A percentile compares a stretch with the other conserved stretches of the same genome.
Evolutionary conservation across 2,888 invertebrate genomes (phyloP).

Genomic region (Euzetes globulus): DNA sequence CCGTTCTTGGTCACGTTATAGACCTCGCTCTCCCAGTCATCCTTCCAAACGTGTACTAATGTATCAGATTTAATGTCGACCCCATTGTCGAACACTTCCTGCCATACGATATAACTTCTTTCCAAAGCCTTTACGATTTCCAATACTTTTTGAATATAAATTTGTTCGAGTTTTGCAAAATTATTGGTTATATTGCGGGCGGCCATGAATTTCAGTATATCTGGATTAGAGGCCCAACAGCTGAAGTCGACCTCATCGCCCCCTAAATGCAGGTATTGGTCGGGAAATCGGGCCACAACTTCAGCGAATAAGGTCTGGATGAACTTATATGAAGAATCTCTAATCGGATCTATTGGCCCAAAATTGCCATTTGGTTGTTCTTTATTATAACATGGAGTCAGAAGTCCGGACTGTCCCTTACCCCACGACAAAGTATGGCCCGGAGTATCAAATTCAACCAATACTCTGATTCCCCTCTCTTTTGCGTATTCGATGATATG

Average conservation of each 20-base stretch:
- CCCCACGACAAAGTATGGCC: constrained; percentile 89
- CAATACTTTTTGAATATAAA: constrained; percentile 58
- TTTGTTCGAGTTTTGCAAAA: constrained; percentile 58
- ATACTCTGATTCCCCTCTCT: constrained; percentile 71
- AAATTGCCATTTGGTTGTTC: constrained; percentile 59
- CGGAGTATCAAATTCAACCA: constrained; percentile 85
- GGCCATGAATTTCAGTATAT: constrained; percentile 58
- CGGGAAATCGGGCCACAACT: constrained; percentile 60
- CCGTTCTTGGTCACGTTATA: constrained; percentile 57
- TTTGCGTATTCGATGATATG: constrained; percentile 68
- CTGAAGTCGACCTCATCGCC: constrained; percentile 79
- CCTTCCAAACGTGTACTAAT: constrained; percentile 75
- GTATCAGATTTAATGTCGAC: constrained; percentile 54
- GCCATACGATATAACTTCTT: constrained; percentile 57
- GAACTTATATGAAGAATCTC: constrained; percentile 48
- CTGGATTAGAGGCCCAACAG: constrained; percentile 71
- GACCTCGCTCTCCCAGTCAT: constrained; percentile 44
- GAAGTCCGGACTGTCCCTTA: constrained; percentile 60
- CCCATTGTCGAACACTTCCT: constrained; percentile 76
- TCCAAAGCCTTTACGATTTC: constrained; percentile 50
- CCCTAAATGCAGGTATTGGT: constrained; percentile 77
- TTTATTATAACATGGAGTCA: constrained; percentile 63
- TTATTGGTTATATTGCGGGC: constrained; percentile 52
- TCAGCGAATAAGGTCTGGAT: constrained; percentile 49
- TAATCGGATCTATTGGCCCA: constrained; percentile 58